Evolutionary conservation across 2,888 invertebrate genomes (phyloP), one percentile per base, ranked within the genome.

Genomic region (Oligia strigilis): DNA sequence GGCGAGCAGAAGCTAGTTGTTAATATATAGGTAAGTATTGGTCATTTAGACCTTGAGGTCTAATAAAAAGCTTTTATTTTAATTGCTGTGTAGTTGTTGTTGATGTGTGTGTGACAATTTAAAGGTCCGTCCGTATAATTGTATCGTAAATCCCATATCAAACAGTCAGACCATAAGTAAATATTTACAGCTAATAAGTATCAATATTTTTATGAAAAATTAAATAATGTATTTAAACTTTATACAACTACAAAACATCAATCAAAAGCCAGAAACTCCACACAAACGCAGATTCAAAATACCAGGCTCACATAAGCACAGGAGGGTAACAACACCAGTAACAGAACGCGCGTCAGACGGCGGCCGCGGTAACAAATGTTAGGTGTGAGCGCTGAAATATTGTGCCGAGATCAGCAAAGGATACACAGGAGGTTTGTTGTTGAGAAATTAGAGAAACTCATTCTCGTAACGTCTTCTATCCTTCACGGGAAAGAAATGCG

Each of bases 331-430:
- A 80, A 74, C 83, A 49, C 40, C 60, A 49, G 83, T 86, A 74
- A 87, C 86, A 82, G 82, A 88, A 83, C 83, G 86, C 85, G 81
- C 83, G 83, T 83, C 88, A 82, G 83, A 65, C 80, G 80, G 80
- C 79, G 85, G 83, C 87, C 80, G 71, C 81, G n/a, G 78, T 88
- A 78, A 84, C 86, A 87, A 86, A 86, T 83, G 80, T 78, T 81
- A 81, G 81, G 80, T 87, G 87, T 80, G 86, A 76, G 83, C 84
- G 70, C 78, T 88, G 83, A 88, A 88, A 88, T 88, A 88, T 88
- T 69, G 80, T 75, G 74, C 65, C 66, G 72, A 80, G 76, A 84
- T 83, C 80, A 80, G 88, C 84, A 71, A 65, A 73, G 87, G 78
- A 79, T 84, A 88, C 82, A 88, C 85, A 71, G 62, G 82, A 86